phyloP scores from a whole-genome alignment of 2,113 vertebrate species.

The Lepisosteus osseus region DNA sequence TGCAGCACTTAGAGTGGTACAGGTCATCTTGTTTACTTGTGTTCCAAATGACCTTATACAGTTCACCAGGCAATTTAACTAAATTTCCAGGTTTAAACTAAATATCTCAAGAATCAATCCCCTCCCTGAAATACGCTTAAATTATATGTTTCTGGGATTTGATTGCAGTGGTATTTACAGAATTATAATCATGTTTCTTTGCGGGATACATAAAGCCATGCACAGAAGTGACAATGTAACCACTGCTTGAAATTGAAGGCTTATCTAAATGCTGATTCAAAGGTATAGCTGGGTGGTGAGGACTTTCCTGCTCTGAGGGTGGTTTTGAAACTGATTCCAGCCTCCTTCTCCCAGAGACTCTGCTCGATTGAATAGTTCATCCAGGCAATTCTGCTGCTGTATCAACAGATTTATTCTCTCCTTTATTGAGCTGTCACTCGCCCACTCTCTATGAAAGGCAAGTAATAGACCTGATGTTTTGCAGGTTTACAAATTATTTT shows the following conservation, averaged over 20 bases:
- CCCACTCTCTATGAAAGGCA: too few relatives aligned
- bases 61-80: not conserved
- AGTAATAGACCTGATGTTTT: too few relatives aligned
- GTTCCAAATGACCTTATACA: not conserved
- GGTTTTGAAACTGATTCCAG: too few relatives aligned
- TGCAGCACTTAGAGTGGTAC: not conserved
- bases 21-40: not conserved
- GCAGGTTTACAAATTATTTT: too few relatives aligned
- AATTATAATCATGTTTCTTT: constrained; percentile 1
- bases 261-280: not conserved
- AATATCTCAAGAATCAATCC: not conserved
- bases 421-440: too few relatives aligned
- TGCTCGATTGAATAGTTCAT: too few relatives aligned
- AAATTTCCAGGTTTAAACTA: not conserved
- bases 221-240: constrained; percentile 3
- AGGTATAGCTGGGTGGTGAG: not conserved
- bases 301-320: not conserved
- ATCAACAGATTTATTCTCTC: too few relatives aligned
- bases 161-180: constrained; percentile 4
- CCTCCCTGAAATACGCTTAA: not conserved
- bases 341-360: too few relatives aligned
- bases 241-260: not conserved
- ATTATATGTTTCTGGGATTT: constrained; percentile 1
- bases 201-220: not conserved
- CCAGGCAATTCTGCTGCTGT: too few relatives aligned